Conservation (phyloP, 2,888 invertebrate genomes). For the Cetonia aurata region DNA sequence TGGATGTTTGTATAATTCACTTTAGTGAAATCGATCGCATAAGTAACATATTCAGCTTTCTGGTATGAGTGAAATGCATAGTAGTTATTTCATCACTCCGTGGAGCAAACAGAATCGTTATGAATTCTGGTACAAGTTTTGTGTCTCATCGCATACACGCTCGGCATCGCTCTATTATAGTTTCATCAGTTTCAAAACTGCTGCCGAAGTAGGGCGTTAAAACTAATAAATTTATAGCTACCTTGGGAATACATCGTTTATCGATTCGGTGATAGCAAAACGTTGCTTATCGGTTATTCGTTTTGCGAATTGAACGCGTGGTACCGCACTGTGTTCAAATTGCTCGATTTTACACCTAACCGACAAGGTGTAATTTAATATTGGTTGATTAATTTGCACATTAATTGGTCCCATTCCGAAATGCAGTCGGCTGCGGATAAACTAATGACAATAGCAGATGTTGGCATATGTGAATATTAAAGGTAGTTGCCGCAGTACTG, state of each 20-base stretch:
- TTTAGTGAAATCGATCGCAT: too few species aligned
- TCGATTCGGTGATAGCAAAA: constrained; percentile 13
- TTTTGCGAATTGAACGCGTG: constrained; percentile 12
- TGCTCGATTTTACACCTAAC: constrained; percentile 13
- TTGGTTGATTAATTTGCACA: constrained; percentile 45
- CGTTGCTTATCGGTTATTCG: constrained; percentile 12
- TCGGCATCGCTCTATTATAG: background rate
- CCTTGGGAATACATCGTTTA: constrained; percentile 19
- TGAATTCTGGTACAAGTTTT: too few species aligned
- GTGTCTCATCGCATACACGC: background rate
- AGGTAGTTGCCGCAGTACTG: too few species aligned
- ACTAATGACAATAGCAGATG: constrained; percentile 29
- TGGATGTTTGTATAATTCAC: too few species aligned
- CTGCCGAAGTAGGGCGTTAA: background rate
- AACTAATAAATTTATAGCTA: constrained; percentile 28
- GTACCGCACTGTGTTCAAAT: background rate
- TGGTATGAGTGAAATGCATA: too few species aligned
- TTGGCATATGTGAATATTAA: too few species aligned
- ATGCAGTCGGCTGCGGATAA: constrained; percentile 39
- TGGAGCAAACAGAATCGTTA: too few species aligned
- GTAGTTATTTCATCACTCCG: too few species aligned
- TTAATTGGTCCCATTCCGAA: constrained; percentile 41
- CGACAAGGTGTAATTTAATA: constrained; percentile 42
- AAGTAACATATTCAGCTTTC: too few species aligned
- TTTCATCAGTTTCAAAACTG: background rate